Conservation (phyloP, 2,113 vertebrate genomes). For the Chaetodon auriga region DNA sequence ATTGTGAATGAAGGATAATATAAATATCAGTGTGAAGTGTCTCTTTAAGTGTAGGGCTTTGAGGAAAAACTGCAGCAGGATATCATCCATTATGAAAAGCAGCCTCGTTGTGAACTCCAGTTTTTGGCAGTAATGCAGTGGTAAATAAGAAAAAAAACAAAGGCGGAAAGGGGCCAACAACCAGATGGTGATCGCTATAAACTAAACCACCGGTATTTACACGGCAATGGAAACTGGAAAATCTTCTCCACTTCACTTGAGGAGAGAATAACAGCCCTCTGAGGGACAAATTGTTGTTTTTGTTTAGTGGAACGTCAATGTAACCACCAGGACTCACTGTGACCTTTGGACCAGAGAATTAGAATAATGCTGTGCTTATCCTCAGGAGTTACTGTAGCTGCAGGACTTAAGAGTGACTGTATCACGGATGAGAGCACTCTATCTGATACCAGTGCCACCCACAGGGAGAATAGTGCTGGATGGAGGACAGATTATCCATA, state of each 20-base stretch:
- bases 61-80: neutral
- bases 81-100: slow-evolving; percentile 49
- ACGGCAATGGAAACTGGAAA: neutral
- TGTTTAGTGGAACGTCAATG: neutral
- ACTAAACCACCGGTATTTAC: neutral
- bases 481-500: slow-evolving; percentile 63
- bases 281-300: neutral
- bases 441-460: slow-evolving; percentile 49
- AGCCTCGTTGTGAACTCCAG: slow-evolving; percentile 38
- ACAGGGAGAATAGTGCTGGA: slow-evolving; percentile 37
- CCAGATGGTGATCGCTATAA: slow-evolving; percentile 2
- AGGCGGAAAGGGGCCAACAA: slow-evolving; percentile 23
- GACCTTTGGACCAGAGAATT: slow-evolving; percentile 67
- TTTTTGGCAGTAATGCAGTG: slow-evolving; percentile 21
- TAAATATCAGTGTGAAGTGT: neutral
- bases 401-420: slow-evolving; percentile 61
- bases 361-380: slow-evolving; percentile 64
- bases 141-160: neutral
- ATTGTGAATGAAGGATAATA: neutral
- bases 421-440: slow-evolving; percentile 65
- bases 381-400: slow-evolving; percentile 60
- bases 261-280: neutral
- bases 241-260: neutral
- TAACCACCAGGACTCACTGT: slow-evolving; percentile 7
- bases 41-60: slow-evolving; percentile 15